phyloP scores from a whole-genome alignment of 2,888 invertebrate species.

The Acanthopleura granulata region DNA sequence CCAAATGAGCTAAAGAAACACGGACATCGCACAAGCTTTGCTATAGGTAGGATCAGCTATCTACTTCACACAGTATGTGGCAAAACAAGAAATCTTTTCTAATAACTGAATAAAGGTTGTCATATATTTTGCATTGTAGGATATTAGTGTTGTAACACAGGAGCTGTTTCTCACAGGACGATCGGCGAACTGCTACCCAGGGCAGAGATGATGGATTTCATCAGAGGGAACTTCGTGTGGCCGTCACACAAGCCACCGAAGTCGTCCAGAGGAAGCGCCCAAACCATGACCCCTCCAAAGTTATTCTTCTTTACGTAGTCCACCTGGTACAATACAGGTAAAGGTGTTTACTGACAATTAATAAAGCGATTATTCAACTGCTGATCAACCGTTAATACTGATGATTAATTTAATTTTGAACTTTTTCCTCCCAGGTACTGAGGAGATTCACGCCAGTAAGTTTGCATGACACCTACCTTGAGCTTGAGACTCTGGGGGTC shows the following conservation, averaged over 20 bases:
- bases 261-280: slow-evolving; percentile 19
- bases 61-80: no score
- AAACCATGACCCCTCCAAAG: slow-evolving; percentile 14
- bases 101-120: background rate
- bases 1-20: no score
- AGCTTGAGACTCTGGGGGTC: slow-evolving; percentile 45
- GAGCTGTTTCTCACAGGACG: slow-evolving; percentile 1
- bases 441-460: background rate
- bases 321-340: slow-evolving; percentile 31
- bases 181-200: background rate
- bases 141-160: background rate
- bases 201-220: slow-evolving; percentile 3
- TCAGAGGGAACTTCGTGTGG: slow-evolving; percentile 23
- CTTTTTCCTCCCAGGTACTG: no score
- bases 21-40: no score
- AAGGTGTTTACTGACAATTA: no score
- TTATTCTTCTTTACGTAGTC: slow-evolving; percentile 26
- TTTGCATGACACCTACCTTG: slow-evolving; percentile 39
- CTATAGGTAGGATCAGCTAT: no score
- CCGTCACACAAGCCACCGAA: slow-evolving; percentile 3
- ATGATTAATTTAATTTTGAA: no score
- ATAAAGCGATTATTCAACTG: no score
- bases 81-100: no score
- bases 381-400: no score
- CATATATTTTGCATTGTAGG: background rate